A percentile compares a stretch with the other conserved stretches of the same genome.
Evolutionary conservation across 1,140 invertebrate genomes (phyloP).

Genomic region (Drosophila sp.): DNA sequence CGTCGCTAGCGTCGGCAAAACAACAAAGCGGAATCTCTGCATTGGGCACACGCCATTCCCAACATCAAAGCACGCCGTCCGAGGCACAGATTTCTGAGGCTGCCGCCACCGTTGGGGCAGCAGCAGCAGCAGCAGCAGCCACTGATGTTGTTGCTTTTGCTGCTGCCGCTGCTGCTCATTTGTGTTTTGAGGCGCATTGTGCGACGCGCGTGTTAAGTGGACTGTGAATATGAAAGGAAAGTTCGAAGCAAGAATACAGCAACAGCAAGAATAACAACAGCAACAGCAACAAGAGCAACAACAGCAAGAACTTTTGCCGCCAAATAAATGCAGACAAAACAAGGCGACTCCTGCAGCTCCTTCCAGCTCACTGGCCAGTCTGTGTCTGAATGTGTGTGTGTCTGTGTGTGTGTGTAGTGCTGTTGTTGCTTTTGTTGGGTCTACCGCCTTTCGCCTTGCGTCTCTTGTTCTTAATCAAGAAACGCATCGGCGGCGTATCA

Average conservation of each 20-base stretch:
- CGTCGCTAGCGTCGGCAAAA: conserved; percentile 69
- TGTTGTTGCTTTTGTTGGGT: conserved; percentile 5
- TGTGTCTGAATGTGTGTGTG: neutral
- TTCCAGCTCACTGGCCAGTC: conserved; percentile 25
- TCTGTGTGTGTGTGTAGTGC: conserved; percentile 19
- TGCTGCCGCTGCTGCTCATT: conserved; percentile 68
- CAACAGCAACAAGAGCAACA: conserved; percentile 43
- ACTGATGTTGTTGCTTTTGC: conserved; percentile 3
- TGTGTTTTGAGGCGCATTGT: conserved; percentile 82
- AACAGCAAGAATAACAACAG: conserved; percentile 22
- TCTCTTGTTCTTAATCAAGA: conserved; percentile 76
- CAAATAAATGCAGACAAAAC: conserved; percentile 69
- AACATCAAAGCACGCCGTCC: conserved; percentile 80
- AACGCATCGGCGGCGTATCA: conserved; percentile 82
- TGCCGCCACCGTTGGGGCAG: conserved; percentile 80
- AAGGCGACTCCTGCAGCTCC: conserved; percentile 34
- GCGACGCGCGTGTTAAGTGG: conserved; percentile 81
- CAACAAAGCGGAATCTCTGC: conserved; percentile 84
- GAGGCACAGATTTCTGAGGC: conserved; percentile 82
- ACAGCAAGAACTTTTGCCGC: conserved; percentile 63
- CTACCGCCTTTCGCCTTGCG: conserved; percentile 24
- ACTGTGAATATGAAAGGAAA: conserved; percentile 83
- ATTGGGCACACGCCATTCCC: conserved; percentile 84
- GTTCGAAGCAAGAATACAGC: conserved; percentile 51
- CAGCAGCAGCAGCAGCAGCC: conserved; percentile 38